phyloP scores from a whole-genome alignment of 2,113 vertebrate genomes.

The Cavia porcellus region DNA sequence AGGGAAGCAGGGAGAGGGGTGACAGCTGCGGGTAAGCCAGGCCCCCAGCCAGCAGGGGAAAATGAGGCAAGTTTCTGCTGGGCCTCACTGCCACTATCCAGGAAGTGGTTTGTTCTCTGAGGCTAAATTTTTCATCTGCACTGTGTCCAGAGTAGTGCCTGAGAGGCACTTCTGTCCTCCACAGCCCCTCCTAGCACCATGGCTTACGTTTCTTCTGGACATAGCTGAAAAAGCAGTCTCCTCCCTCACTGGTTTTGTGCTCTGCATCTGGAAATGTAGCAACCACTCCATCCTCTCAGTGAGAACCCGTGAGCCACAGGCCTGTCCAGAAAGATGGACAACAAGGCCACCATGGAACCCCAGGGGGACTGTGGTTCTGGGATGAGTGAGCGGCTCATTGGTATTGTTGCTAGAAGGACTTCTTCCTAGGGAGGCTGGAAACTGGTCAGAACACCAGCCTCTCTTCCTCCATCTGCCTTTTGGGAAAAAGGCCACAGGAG shows the following conservation, averaged over 20 bases:
- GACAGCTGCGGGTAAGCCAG: neutral
- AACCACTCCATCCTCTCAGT: neutral
- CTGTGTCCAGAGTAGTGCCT: neutral
- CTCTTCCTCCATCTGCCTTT: neutral
- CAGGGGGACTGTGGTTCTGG: rapidly evolving
- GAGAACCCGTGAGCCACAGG: neutral
- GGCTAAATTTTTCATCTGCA: neutral
- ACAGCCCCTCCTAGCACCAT: neutral
- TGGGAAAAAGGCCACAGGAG: neutral
- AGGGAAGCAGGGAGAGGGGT: neutral
- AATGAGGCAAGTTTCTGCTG: neutral
- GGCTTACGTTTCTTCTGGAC: neutral
- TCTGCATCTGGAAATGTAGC: neutral
- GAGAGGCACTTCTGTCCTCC: neutral
- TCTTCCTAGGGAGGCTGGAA: neutral
- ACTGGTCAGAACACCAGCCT: neutral
- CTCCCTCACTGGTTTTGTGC: neutral
- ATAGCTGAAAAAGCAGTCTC: neutral
- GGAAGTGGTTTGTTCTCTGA: neutral
- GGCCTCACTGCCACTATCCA: neutral
- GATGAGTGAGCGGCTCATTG: neutral
- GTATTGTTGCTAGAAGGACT: neutral
- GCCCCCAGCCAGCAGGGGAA: neutral
- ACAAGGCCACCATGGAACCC: rapidly evolving
- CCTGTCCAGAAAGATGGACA: neutral